Evolutionary conservation across 2,888 invertebrate genomes (phyloP).

Genomic region (Luperina testacea): DNA sequence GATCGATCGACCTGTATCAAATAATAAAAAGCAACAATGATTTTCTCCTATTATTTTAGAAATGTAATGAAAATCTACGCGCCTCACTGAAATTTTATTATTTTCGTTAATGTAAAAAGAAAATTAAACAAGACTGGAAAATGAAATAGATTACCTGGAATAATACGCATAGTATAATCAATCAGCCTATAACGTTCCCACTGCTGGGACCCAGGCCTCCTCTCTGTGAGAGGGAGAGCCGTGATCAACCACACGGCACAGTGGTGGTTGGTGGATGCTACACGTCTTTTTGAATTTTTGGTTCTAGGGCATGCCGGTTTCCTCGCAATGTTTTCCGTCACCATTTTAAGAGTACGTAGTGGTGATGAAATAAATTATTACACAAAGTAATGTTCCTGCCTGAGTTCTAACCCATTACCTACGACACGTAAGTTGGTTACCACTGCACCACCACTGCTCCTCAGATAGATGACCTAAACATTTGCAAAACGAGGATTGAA

Average conservation of each 20-base stretch:
- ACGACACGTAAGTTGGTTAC: neutral
- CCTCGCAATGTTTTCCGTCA: neutral
- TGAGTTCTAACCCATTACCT: neutral
- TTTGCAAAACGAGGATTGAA: neutral
- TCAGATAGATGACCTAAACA: neutral
- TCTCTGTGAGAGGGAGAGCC: neutral
- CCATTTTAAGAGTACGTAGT: neutral
- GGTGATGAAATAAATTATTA: neutral
- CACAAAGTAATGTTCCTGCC: neutral
- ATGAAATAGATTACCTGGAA: neutral
- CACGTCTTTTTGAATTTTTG: neutral
- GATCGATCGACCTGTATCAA: conserved; percentile 4
- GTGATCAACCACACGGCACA: neutral
- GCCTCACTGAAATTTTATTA: conserved; percentile 22
- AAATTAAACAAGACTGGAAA: conserved; percentile 23
- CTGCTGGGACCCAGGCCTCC: neutral
- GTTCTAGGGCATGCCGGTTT: neutral
- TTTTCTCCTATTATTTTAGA: conserved; percentile 31
- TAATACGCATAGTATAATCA: too few relatives aligned
- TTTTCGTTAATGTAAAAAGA: conserved; percentile 44
- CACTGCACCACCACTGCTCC: neutral
- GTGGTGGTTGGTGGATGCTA: neutral
- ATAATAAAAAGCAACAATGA: conserved; percentile 44
- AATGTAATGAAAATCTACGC: conserved; percentile 39
- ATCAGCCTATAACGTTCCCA: too few relatives aligned